A percentile compares a stretch with the other conserved stretches of the same genome.
Evolutionary conservation across 1,140 invertebrate genomes (phyloP).

Genomic region (Drosophila tsacasi): DNA sequence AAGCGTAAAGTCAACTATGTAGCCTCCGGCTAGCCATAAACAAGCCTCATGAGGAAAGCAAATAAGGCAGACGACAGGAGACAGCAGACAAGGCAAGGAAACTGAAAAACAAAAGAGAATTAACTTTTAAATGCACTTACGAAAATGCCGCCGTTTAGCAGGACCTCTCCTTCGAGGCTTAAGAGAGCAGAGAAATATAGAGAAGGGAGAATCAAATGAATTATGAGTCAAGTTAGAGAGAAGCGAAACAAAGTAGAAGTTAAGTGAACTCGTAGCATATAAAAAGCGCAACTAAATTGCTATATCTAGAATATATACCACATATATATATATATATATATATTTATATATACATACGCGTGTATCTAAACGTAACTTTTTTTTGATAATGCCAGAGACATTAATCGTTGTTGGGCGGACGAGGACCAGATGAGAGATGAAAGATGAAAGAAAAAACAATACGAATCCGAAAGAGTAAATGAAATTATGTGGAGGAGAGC

Average conservation of each 20-base stretch:
- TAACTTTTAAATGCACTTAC: conserved; percentile 38
- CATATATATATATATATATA: conserved; percentile 29
- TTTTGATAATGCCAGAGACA: conserved; percentile 34
- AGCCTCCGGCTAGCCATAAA: conserved; percentile 51
- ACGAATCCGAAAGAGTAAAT: conserved; percentile 11
- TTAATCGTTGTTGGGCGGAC: conserved; percentile 49
- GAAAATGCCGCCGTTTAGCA: conserved; percentile 68
- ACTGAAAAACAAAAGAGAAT: conserved; percentile 1
- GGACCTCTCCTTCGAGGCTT: conserved; percentile 1
- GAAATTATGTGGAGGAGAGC: conserved; percentile 23
- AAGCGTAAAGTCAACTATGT: conserved; percentile 27
- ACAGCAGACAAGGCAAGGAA: conserved; percentile 21
- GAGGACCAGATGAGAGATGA: background rate
- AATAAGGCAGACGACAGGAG: conserved; percentile 9
- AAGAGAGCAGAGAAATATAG: background rate
- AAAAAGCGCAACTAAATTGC: conserved; percentile 40
- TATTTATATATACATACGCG: conserved; percentile 32
- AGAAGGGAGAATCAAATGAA: conserved; percentile 2
- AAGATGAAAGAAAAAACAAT: background rate
- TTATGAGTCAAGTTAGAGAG: background rate
- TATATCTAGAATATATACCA: conserved; percentile 22
- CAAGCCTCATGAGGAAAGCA: conserved; percentile 38
- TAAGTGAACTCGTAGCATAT: conserved; percentile 49
- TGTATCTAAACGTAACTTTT: conserved; percentile 40
- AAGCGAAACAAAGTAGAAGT: conserved; percentile 31